phyloP scores from a whole-genome alignment of 2,888 invertebrate genomes.

The Amphipyra berbera region DNA sequence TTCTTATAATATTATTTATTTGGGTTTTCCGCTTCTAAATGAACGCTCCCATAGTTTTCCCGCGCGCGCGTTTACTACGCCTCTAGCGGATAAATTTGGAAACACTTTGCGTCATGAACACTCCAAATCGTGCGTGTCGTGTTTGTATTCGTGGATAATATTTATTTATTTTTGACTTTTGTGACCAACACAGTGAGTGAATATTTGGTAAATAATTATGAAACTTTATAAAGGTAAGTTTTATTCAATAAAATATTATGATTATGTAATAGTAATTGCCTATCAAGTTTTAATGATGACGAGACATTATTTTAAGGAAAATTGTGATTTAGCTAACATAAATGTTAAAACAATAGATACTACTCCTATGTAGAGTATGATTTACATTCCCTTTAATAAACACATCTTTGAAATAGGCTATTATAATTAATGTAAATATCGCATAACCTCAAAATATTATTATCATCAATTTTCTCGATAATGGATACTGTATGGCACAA shows the following conservation, averaged over 20 bases:
- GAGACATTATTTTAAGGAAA: constrained; percentile 59
- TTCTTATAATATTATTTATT: constrained; percentile 1
- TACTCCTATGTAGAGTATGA: background rate
- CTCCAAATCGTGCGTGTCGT: constrained; percentile 71
- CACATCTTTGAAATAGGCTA: background rate
- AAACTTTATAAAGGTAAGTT: constrained; percentile 75
- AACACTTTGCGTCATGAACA: constrained; percentile 76
- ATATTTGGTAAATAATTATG: constrained; percentile 56
- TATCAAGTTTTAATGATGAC: constrained; percentile 63
- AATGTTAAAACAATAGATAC: background rate
- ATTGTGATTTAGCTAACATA: background rate
- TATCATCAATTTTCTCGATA: constrained; percentile 44
- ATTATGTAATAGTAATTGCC: constrained; percentile 79
- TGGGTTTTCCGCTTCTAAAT: constrained; percentile 23
- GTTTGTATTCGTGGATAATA: constrained; percentile 73
- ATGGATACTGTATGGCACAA: constrained; percentile 15
- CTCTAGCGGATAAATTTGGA: constrained; percentile 66
- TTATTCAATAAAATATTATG: constrained; percentile 50
- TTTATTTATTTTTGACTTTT: constrained; percentile 65
- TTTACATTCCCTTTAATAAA: constrained; percentile 15
- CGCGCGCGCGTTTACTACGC: constrained; percentile 61
- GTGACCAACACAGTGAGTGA: constrained; percentile 59
- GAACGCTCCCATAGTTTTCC: constrained; percentile 66
- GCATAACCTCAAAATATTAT: constrained; percentile 58
- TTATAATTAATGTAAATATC: constrained; percentile 27